phyloP scores from a whole-genome alignment of 2,113 vertebrate species.

The Azemiops feae region DNA sequence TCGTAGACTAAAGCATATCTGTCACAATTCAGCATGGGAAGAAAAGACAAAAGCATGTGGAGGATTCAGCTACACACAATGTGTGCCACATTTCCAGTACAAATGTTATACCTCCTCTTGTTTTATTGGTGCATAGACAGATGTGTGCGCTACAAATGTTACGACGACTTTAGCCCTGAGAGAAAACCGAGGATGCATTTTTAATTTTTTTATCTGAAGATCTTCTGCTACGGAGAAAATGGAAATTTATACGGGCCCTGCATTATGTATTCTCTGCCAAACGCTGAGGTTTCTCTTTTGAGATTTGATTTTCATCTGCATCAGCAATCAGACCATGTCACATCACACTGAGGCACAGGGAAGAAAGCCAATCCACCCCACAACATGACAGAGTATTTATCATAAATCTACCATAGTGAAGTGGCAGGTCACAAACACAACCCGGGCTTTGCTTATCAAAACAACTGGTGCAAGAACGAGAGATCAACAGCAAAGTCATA shows the following conservation, averaged over 20 bases:
- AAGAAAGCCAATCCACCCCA: not conserved
- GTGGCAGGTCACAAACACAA: conserved; percentile 3
- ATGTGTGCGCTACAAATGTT: not conserved
- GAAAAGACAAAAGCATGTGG: not conserved
- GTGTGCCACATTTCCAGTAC: not conserved
- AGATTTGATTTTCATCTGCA: conserved; percentile 29
- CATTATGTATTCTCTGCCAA: conserved; percentile 21
- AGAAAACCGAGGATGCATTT: not conserved
- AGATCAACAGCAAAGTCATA: not conserved
- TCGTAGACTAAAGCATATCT: not conserved
- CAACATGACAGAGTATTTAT: conserved; percentile 12
- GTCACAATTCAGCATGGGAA: not conserved
- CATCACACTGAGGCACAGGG: conserved; percentile 29
- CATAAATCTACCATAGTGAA: conserved; percentile 18
- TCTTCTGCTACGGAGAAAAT: conserved; percentile 31
- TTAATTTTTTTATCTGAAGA: not conserved
- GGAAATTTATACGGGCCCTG: conserved; percentile 12
- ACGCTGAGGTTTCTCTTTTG: conserved; percentile 25
- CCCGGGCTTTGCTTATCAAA: conserved; percentile 9
- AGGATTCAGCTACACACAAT: not conserved
- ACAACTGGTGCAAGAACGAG: not conserved
- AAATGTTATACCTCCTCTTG: not conserved
- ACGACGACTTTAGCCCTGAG: not conserved
- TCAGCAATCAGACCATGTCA: conserved; percentile 25
- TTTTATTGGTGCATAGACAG: not conserved